phyloP scores from a whole-genome alignment of 2,113 vertebrate genomes.

The Collichthys lucidus region DNA sequence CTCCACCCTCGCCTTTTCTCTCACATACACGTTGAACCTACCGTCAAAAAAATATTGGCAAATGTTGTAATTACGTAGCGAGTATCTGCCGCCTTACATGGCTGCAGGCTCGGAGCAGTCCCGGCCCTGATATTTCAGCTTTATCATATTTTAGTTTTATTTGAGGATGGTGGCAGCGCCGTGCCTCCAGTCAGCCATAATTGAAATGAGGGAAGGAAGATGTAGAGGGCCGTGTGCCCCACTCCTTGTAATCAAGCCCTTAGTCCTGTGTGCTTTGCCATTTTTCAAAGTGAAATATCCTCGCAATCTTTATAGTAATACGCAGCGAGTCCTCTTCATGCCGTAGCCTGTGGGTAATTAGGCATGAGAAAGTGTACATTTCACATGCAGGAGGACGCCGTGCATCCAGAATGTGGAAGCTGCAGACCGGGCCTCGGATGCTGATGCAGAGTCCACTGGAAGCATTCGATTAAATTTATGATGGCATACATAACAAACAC shows the following conservation, averaged over 20 bases:
- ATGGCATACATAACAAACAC: constrained; percentile 34
- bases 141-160: constrained; percentile 83
- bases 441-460: constrained; percentile 31
- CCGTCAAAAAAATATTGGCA: constrained; percentile 76
- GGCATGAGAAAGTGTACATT: constrained; percentile 65
- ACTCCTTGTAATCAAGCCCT: constrained; percentile 77
- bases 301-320: constrained; percentile 73
- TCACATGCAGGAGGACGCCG: constrained; percentile 44
- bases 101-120: constrained; percentile 65
- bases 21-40: constrained; percentile 58
- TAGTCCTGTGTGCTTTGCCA: constrained; percentile 67
- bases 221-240: constrained; percentile 68
- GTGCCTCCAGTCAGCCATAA: constrained; percentile 81
- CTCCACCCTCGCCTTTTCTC: constrained; percentile 13
- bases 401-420: constrained; percentile 30
- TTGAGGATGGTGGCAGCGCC: constrained; percentile 74
- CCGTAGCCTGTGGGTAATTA: constrained; percentile 74
- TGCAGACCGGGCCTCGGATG: constrained; percentile 22
- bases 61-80: constrained; percentile 74
- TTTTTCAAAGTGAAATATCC: constrained; percentile 79
- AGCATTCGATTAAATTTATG: constrained; percentile 43
- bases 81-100: constrained; percentile 61
- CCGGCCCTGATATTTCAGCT: constrained; percentile 73
- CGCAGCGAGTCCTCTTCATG: constrained; percentile 57
- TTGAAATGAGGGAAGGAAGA: constrained; percentile 80